Conservation (phyloP, 2,797 vertebrate genomes). For the Chiloscyllium punctatum region DNA sequence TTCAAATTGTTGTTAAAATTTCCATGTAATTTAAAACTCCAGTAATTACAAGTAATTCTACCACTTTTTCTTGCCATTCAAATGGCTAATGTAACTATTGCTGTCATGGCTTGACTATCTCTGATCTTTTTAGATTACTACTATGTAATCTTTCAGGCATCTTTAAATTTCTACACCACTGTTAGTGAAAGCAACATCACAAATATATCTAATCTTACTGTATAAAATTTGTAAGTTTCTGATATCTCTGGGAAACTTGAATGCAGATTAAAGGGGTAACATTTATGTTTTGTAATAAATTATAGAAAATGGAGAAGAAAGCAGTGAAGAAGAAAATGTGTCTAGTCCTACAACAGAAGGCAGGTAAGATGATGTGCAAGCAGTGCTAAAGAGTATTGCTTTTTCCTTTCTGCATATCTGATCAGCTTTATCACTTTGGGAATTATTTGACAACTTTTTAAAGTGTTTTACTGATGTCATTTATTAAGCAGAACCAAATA, state of each 20-base stretch:
- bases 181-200: not conserved
- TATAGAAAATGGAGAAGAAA: conserved; percentile 83
- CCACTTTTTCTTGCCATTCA: not conserved
- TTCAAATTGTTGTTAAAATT: not conserved
- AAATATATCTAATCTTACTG: not conserved
- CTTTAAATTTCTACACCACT: not conserved
- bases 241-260: not conserved
- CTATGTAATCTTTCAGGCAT: not conserved
- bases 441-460: no score
- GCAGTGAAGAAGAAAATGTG: conserved; percentile 85
- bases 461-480: not conserved
- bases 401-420: not conserved
- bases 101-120: not conserved
- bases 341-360: conserved; percentile 82
- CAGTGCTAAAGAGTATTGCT: not conserved
- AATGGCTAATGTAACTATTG: not conserved
- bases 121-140: not conserved
- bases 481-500: not conserved
- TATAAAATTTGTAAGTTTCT: not conserved
- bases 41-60: not conserved
- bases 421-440: not conserved
- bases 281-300: conserved; percentile 34
- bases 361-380: conserved; percentile 60
- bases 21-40: not conserved
- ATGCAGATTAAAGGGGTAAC: not conserved